Conservation (phyloP, 64 coral and sea anemone species). For the Dendrophyllia cribrosa region DNA sequence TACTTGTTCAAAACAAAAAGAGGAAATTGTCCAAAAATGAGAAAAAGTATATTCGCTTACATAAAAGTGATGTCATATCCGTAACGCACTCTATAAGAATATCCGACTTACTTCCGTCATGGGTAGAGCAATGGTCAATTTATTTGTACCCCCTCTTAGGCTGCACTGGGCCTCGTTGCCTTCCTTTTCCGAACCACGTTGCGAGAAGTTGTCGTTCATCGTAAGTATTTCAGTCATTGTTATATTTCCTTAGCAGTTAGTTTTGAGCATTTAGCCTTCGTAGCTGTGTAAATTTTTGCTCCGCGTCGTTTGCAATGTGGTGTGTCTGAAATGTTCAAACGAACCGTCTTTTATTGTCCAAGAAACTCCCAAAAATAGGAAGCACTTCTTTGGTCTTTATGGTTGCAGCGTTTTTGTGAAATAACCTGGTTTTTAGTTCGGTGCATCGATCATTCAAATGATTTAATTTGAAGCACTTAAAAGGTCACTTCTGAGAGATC, state of each 20-base stretch:
- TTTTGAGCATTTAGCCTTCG: neutral
- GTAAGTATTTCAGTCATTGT: conserved; percentile 39
- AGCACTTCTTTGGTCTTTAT: neutral
- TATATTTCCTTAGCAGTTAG: neutral
- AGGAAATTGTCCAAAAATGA: neutral
- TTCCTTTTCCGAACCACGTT: conserved; percentile 92
- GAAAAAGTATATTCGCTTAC: neutral
- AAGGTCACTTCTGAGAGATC: neutral
- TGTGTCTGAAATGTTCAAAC: neutral
- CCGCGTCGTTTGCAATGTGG: neutral
- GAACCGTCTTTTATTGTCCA: neutral
- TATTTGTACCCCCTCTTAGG: conserved; percentile 43
- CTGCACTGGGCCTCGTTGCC: conserved; percentile 65
- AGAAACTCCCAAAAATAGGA: neutral
- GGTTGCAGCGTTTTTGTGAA: neutral
- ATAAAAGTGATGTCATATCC: conserved; percentile 30
- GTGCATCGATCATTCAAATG: neutral
- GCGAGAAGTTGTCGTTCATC: conserved; percentile 7
- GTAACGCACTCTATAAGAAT: conserved; percentile 8
- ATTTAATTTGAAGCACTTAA: neutral
- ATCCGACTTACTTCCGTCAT: conserved; percentile 25
- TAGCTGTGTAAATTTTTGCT: neutral
- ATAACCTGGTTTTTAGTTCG: neutral
- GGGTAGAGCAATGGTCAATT: conserved; percentile 21
- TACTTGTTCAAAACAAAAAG: no score